These are phyloP conservation scores for Oreonectes daqikongensis DNA, from an alignment of 2,797 vertebrate species.

Conservation along the genomic window DNA sequence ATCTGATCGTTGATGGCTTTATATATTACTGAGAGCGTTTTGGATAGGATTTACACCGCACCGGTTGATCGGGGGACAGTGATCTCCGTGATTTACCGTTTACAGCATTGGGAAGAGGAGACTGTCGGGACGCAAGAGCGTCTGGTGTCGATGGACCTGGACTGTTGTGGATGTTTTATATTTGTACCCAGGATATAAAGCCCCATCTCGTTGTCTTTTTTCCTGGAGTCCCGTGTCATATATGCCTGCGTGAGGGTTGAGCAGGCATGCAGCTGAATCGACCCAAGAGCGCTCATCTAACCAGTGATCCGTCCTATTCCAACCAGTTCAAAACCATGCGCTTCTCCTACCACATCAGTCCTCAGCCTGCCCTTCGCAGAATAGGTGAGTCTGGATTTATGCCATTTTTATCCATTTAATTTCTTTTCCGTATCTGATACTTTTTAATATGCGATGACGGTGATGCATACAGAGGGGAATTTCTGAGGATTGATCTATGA, in stretches of 20 bases:
- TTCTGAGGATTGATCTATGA: not conserved
- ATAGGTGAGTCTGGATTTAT: constrained; percentile 68
- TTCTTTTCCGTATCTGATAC: not conserved
- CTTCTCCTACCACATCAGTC: constrained; percentile 77
- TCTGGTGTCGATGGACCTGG: constrained; percentile 39
- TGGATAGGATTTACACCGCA: constrained; percentile 52
- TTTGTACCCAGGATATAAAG: constrained; percentile 46
- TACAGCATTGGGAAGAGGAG: constrained; percentile 39
- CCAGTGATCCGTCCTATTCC: constrained; percentile 67
- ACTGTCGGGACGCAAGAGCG: constrained; percentile 46
- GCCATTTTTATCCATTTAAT: no score
- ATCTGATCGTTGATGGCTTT: constrained; percentile 65
- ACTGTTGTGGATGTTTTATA: constrained; percentile 37
- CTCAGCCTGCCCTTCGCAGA: constrained; percentile 62
- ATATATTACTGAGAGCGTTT: constrained; percentile 45
- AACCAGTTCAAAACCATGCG: constrained; percentile 75
- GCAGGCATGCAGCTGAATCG: constrained; percentile 72
- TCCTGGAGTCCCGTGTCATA: constrained; percentile 39
- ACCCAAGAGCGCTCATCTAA: constrained; percentile 61
- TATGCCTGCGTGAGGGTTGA: constrained; percentile 50
- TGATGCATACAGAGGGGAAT: not conserved
- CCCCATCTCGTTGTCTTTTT: constrained; percentile 14
- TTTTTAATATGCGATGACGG: not conserved
- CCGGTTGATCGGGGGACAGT: constrained; percentile 47
- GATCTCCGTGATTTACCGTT: constrained; percentile 38